Percentiles rank a stretch among this genome's conserved stretches.
Evolutionary conservation across 2,797 vertebrate species (phyloP).

Genomic region (Eulemur coronatus): DNA sequence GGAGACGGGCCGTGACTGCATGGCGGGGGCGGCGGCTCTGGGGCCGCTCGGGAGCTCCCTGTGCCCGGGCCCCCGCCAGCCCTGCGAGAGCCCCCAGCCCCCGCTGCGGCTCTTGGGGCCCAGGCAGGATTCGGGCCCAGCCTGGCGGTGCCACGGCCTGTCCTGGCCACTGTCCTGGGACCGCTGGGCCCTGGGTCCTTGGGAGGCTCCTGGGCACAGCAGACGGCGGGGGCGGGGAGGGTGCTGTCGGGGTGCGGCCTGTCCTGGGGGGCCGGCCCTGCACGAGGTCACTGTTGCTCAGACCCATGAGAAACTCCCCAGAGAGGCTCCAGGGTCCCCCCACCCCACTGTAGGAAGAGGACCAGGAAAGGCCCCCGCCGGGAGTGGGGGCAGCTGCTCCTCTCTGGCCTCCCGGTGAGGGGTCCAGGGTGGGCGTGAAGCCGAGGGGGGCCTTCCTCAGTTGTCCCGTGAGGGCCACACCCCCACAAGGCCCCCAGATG

Average conservation of each 20-base stretch:
- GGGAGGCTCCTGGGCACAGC: not conserved
- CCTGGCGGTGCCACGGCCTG: accelerated
- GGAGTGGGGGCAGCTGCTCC: not conserved
- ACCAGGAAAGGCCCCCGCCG: not conserved
- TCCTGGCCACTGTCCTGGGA: not conserved
- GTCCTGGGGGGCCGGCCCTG: not conserved
- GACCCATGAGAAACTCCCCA: not conserved
- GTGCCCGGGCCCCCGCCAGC: not conserved
- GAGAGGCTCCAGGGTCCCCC: not conserved
- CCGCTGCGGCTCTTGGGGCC: not conserved
- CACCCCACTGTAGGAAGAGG: not conserved
- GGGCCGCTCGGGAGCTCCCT: not conserved
- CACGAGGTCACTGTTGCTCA: not conserved
- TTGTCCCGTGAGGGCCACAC: not conserved
- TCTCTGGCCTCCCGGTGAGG: not conserved
- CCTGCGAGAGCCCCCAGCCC: not conserved
- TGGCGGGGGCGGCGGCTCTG: too few species aligned
- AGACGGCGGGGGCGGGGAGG: accelerated
- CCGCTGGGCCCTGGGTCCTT: not conserved
- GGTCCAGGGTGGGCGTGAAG: not conserved
- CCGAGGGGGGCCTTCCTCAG: not conserved
- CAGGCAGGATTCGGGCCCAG: not conserved
- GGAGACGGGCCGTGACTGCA: too few species aligned
- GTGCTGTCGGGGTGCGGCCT: accelerated
- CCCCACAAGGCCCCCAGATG: too few species aligned